Percentiles rank a stretch among this genome's conserved stretches.
Evolutionary conservation across 2,888 invertebrate genomes (phyloP).

Genomic region (Apotomis betuletana): DNA sequence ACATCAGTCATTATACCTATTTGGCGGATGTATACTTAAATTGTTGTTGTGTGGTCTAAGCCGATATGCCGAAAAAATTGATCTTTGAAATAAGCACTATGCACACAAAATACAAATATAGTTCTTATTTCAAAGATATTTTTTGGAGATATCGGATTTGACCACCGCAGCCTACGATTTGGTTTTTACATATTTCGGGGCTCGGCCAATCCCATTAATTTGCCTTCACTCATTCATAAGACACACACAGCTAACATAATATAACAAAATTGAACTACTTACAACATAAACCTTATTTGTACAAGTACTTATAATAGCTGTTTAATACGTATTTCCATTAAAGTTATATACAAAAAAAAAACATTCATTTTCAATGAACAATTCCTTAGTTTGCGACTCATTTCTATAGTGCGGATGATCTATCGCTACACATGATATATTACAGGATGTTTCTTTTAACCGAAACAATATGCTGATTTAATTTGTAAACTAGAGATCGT

Average conservation of each 20-base stretch:
- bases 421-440: not conserved
- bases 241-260: slow-evolving; percentile 8
- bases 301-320: slow-evolving; percentile 13
- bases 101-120: too few relatives aligned
- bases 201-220: slow-evolving; percentile 3
- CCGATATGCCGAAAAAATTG: too few relatives aligned
- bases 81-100: too few relatives aligned
- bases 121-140: too few relatives aligned
- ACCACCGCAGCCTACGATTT: not conserved
- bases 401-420: not conserved
- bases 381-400: slow-evolving; percentile 8
- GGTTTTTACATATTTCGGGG: not conserved
- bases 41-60: too few relatives aligned
- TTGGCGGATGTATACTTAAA: too few relatives aligned
- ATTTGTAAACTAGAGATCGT: too few relatives aligned
- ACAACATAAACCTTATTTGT: slow-evolving; percentile 32
- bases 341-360: slow-evolving; percentile 19
- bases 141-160: too few relatives aligned
- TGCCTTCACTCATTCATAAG: slow-evolving; percentile 3
- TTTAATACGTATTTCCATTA: slow-evolving; percentile 22
- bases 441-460: not conserved
- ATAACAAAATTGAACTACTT: slow-evolving; percentile 40
- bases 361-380: slow-evolving; percentile 4
- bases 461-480: not conserved
- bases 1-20: too few relatives aligned